Evolutionary conservation across 2,113 vertebrate genomes (phyloP).

Genomic region (Lophochroa leadbeateri): DNA sequence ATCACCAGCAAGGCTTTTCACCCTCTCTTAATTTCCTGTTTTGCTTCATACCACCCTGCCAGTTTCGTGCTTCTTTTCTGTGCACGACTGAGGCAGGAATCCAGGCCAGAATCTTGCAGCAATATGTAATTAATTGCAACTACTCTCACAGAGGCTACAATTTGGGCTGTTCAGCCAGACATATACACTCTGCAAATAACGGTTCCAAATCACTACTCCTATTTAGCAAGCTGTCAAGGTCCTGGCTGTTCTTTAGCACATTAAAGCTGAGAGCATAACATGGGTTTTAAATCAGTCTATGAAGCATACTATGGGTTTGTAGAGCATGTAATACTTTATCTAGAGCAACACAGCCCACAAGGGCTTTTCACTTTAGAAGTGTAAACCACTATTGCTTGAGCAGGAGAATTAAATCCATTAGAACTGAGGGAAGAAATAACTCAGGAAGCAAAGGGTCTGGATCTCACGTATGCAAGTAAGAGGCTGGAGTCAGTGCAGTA

Average conservation of each 20-base stretch:
- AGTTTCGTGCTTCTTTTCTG: not conserved
- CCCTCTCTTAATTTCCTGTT: not conserved
- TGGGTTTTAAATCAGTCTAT: not conserved
- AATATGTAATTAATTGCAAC: not conserved
- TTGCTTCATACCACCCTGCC: not conserved
- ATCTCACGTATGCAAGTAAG: fast-evolving
- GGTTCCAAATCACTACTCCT: not conserved
- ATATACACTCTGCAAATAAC: not conserved
- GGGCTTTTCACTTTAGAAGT: not conserved
- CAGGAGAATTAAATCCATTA: not conserved
- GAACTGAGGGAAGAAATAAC: not conserved
- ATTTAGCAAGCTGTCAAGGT: constrained; percentile 2
- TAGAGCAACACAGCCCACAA: constrained; percentile 1
- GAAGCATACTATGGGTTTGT: not conserved
- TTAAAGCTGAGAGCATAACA: not conserved
- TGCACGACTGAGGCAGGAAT: not conserved
- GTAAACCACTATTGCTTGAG: not conserved
- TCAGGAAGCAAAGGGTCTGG: not conserved
- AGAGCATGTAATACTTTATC: not conserved
- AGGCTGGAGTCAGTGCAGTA: not conserved
- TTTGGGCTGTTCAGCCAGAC: constrained; percentile 7
- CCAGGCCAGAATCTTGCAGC: not conserved
- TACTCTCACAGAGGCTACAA: not conserved
- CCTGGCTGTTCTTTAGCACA: not conserved
- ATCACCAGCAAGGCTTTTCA: not conserved